phyloP scores from a whole-genome alignment of 35 echinoderm and acorn worm genomes.

The Amphiura filiformis region DNA sequence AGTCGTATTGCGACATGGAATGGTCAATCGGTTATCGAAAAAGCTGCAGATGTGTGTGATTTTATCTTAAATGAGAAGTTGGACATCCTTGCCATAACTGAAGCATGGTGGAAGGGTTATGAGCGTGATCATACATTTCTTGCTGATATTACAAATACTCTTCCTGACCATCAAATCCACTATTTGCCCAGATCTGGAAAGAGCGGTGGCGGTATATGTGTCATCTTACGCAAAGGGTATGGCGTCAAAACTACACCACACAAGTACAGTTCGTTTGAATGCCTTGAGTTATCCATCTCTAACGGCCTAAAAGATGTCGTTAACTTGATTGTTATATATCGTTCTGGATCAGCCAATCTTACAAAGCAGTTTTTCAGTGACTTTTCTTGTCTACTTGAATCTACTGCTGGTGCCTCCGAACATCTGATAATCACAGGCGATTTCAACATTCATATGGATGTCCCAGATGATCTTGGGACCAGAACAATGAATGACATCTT shows the following conservation, averaged over 20 bases:
- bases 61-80: conserved; percentile 38
- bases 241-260: background rate
- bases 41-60: conserved; percentile 30
- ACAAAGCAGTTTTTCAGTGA: background rate
- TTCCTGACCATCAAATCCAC: conserved; percentile 7
- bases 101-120: conserved; percentile 46
- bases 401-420: background rate
- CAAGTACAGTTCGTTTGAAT: conserved; percentile 21
- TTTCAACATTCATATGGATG: conserved; percentile 7
- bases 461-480: background rate
- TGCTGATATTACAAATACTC: conserved; percentile 36
- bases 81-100: conserved; percentile 42
- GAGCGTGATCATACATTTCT: conserved; percentile 13
- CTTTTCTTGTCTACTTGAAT: background rate
- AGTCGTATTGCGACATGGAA: too few relatives aligned
- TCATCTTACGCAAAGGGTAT: conserved; percentile 11
- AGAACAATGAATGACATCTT: conserved; percentile 17
- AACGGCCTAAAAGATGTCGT: background rate
- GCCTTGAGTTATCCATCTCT: conserved; percentile 3
- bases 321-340: conserved; percentile 26
- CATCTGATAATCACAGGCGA: background rate
- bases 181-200: background rate
- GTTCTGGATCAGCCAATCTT: background rate
- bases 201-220: conserved; percentile 36
- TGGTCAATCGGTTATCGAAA: too few relatives aligned